phyloP scores from a whole-genome alignment of 23 tunicate genomes.

The Halocynthia aurantium region DNA sequence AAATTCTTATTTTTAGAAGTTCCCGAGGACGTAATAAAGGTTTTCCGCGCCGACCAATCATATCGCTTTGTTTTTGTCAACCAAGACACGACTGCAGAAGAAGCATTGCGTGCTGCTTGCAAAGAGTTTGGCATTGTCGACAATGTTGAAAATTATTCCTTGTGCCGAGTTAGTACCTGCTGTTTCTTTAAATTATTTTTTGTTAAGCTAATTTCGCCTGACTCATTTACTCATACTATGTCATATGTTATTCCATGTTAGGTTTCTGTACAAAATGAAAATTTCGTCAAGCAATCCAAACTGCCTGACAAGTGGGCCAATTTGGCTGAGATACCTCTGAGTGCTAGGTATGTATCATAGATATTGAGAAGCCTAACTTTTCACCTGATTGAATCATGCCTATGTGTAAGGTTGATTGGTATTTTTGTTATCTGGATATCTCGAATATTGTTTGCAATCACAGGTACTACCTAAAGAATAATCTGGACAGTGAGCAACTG shows the following conservation, averaged over 20 bases:
- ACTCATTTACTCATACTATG: neutral
- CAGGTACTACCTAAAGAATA: constrained; percentile 88
- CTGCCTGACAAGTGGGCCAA: constrained; percentile 75
- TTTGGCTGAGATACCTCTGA: constrained; percentile 72
- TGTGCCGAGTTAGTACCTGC: constrained; percentile 56
- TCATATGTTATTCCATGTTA: constrained; percentile 8
- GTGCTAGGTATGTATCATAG: constrained; percentile 44
- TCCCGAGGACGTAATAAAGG: constrained; percentile 96
- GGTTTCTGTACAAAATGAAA: constrained; percentile 79
- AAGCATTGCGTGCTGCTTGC: constrained; percentile 67
- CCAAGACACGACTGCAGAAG: constrained; percentile 88
- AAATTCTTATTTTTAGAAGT: constrained; percentile 22
- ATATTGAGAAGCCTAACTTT: neutral
- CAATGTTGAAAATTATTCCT: constrained; percentile 45
- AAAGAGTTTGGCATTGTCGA: constrained; percentile 80
- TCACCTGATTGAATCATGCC: neutral
- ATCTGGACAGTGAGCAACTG: constrained; percentile 75
- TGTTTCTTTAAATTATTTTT: neutral
- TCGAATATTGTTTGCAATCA: neutral
- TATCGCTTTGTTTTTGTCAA: constrained; percentile 66
- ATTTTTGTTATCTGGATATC: neutral
- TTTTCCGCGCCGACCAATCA: constrained; percentile 82
- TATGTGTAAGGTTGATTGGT: neutral
- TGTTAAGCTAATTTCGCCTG: no score
- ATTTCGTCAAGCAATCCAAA: constrained; percentile 87